Percentiles rank a stretch among this genome's conserved stretches.
Conservation (phyloP, 2,797 vertebrate species). For the Pipistrellus nathusii region DNA sequence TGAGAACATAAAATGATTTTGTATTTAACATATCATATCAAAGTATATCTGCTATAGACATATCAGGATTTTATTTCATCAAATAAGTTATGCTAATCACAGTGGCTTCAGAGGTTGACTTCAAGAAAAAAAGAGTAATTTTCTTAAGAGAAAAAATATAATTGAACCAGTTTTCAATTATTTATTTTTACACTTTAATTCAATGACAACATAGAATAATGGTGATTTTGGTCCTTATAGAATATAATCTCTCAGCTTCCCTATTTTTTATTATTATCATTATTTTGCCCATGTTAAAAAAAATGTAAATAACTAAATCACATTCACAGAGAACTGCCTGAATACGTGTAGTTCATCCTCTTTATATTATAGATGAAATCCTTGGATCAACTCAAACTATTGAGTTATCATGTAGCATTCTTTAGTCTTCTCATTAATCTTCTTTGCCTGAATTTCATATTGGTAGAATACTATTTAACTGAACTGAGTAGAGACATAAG, state of each 20-base stretch:
- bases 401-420: background rate
- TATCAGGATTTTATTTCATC: slow-evolving; percentile 64
- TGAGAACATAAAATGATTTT: slow-evolving; percentile 55
- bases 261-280: background rate
- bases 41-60: slow-evolving; percentile 60
- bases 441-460: background rate
- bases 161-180: background rate
- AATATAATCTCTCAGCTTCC: background rate
- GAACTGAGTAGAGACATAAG: background rate
- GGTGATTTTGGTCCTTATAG: background rate
- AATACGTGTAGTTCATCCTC: background rate
- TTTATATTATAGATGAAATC: background rate
- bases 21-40: slow-evolving; percentile 59
- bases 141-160: background rate
- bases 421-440: background rate
- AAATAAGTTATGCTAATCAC: slow-evolving; percentile 48
- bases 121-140: slow-evolving; percentile 19
- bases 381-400: background rate
- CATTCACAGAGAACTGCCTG: background rate
- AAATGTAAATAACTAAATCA: background rate
- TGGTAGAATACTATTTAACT: no score
- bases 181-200: slow-evolving; percentile 13
- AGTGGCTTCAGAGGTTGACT: slow-evolving; percentile 10
- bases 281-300: background rate
- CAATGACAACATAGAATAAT: background rate